Evolutionary conservation across 1,140 invertebrate species (phyloP), one percentile per base, ranked within the genome.

Genomic region (Drosophila neocordata): DNA sequence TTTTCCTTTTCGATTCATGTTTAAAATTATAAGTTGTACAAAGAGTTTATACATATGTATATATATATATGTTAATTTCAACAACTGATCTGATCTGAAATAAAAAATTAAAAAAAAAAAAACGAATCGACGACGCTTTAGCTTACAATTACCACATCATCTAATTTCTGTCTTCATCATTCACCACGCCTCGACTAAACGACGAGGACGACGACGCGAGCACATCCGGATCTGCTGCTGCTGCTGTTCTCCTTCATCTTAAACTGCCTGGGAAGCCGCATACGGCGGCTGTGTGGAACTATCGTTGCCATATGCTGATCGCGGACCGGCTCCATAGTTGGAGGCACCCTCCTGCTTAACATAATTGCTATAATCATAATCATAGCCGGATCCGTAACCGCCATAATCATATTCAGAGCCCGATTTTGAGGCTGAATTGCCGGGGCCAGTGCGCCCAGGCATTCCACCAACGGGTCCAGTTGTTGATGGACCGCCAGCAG

Each of bases 321-420:
- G 68, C 34, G 91, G 90, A 7, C 91, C 91, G 31, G 85, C 90
- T 61, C 85, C 89, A 55, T 91, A 92, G 51, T 91, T 91, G 7
- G 90, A 90, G 37, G 87, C 80, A 53, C 77, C 87, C 56, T 92
- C 91, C 76, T 89, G 89, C 69, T 92, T 92, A 67, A 79, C 87
- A 73, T 92, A 92, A 63, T 91, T 92, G 63, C 73, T 89, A 56
- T 92, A 92, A 74, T 92, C 90, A 63, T 92, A 92, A 73, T 91
- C 91, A 59, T 91, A 92, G 38, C 90, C 91, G n/a, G 91, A 92
- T 11, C 91, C 91, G 73, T 92, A 92, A 69, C 91, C 91, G 67
- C 91, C 91, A 60, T 92, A 92, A 58, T 92, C 91, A 64, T 92
- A 92, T 59, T 92, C 91, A 13, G 91, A 91, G 34, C 91, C 90